Evolutionary conservation across 64 coral and sea anemone genomes (phyloP).

Genomic region (Anthopleura sola): DNA sequence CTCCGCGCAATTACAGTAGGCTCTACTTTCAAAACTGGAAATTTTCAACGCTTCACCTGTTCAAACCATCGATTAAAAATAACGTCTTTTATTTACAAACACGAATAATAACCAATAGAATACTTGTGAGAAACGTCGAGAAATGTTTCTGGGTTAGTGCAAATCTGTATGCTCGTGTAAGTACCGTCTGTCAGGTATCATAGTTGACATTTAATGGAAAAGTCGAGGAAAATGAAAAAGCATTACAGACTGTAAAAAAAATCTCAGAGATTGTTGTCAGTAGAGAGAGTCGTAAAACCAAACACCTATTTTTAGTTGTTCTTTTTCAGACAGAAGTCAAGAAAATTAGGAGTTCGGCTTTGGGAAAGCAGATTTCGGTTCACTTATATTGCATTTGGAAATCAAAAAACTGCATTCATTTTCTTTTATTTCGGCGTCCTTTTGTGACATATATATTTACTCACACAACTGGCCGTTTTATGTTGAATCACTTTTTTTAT

Average conservation of each 20-base stretch:
- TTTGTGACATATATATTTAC: no score
- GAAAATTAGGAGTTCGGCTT: no score
- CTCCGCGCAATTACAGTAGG: background rate
- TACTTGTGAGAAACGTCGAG: background rate
- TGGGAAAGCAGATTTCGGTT: no score
- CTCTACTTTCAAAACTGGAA: background rate
- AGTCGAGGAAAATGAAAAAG: background rate
- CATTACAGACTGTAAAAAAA: background rate
- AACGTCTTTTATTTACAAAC: background rate
- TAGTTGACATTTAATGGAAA: background rate
- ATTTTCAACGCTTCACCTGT: background rate
- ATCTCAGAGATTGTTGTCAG: no score
- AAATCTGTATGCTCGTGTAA: background rate
- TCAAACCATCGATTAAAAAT: background rate
- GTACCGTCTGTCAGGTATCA: background rate
- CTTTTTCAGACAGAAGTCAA: no score
- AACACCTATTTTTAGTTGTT: no score
- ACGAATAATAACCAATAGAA: background rate
- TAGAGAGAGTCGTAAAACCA: no score
- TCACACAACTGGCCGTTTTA: background rate
- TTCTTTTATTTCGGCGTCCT: background rate
- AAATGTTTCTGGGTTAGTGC: background rate
- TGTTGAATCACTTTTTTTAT: background rate
- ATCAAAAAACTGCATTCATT: background rate
- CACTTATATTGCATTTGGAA: background rate